Evolutionary conservation across 1,140 invertebrate genomes (phyloP).

Genomic region (Neocloeon triangulifer): DNA sequence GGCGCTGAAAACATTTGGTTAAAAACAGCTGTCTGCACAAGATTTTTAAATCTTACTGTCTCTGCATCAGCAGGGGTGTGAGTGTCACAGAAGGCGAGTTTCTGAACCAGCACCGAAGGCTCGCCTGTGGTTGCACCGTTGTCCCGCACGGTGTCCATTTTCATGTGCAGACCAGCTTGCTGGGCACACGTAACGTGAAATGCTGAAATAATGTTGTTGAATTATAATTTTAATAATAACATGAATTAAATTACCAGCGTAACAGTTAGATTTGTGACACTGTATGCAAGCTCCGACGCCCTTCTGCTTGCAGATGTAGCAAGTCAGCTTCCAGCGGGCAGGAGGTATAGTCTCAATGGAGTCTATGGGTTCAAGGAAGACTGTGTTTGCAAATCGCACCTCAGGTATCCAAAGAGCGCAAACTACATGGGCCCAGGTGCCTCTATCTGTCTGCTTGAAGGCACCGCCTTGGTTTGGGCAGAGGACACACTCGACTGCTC

Average conservation of each 20-base stretch:
- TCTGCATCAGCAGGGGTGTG: constrained; percentile 65
- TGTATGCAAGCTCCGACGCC: constrained; percentile 93
- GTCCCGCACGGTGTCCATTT: constrained; percentile 78
- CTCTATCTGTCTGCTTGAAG: constrained; percentile 93
- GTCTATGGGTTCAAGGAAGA: constrained; percentile 89
- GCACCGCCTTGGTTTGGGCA: constrained; percentile 97
- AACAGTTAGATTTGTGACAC: constrained; percentile 92
- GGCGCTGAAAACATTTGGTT: constrained; percentile 1
- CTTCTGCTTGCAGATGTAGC: constrained; percentile 90
- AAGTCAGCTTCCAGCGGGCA: constrained; percentile 89
- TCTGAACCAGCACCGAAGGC: constrained; percentile 56
- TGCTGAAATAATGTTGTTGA: constrained; percentile 23
- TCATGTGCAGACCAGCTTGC: constrained; percentile 84
- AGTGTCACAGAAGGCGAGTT: constrained; percentile 93
- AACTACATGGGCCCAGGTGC: constrained; percentile 94
- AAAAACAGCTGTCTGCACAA: background rate
- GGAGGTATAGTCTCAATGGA: constrained; percentile 88
- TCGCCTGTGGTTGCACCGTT: constrained; percentile 14
- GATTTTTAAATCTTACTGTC: constrained; percentile 10
- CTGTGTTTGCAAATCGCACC: constrained; percentile 91
- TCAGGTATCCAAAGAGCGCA: constrained; percentile 98
- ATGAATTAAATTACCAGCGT: constrained; percentile 35
- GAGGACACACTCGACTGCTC: constrained; percentile 86
- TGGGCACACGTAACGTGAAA: constrained; percentile 99
- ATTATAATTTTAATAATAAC: background rate